phyloP scores from a whole-genome alignment of 2,113 vertebrate genomes.

The Cettia cetti region DNA sequence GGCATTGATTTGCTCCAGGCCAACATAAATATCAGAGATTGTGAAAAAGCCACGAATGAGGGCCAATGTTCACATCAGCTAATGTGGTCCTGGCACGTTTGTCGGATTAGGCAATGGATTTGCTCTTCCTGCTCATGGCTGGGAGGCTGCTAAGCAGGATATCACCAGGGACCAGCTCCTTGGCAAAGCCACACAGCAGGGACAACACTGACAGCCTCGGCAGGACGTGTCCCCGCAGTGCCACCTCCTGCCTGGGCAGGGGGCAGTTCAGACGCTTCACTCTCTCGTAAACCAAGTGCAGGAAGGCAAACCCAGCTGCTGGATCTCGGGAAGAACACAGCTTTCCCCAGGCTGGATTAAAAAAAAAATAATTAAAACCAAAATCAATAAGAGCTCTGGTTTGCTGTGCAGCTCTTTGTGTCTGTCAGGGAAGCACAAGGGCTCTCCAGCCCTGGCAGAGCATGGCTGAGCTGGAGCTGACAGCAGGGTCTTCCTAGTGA shows the following conservation, averaged over 20 bases:
- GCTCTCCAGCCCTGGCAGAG: neutral
- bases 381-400: neutral
- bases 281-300: neutral
- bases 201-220: neutral
- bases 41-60: neutral
- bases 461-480: constrained; percentile 35
- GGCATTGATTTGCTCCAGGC: constrained; percentile 12
- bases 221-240: neutral
- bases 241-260: neutral
- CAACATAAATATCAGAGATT: neutral
- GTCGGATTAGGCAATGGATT: neutral
- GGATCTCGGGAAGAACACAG: neutral
- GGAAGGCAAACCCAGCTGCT: neutral
- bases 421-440: constrained; percentile 21
- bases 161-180: constrained; percentile 22
- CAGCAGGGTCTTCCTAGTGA: constrained; percentile 56
- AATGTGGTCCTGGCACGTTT: neutral
- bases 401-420: neutral
- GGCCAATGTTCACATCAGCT: neutral
- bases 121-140: neutral
- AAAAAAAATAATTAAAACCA: neutral
- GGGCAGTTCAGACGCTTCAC: neutral
- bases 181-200: neutral
- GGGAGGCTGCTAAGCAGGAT: constrained; percentile 10
- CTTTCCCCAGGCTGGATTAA: neutral